Conservation (phyloP, 2,797 vertebrate genomes). For the Paguma larvata region DNA sequence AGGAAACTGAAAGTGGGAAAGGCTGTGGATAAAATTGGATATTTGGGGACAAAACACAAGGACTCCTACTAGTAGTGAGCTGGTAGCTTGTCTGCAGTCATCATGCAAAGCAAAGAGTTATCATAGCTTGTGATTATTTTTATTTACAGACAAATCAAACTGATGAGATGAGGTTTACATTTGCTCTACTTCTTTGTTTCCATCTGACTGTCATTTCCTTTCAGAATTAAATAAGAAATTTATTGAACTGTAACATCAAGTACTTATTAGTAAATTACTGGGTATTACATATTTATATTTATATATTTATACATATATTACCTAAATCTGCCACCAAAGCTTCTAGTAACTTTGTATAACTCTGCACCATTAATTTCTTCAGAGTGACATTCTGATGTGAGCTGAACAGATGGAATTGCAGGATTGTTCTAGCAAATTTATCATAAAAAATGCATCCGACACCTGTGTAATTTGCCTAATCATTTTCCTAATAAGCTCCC, state of each 20-base stretch:
- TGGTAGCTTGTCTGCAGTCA: slow-evolving; percentile 77
- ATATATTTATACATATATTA: slow-evolving; percentile 44
- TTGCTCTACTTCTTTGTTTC: slow-evolving; percentile 84
- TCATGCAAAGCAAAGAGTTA: slow-evolving; percentile 77
- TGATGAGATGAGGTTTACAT: slow-evolving; percentile 81
- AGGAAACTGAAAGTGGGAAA: neutral
- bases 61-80: slow-evolving; percentile 35
- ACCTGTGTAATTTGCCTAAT: slow-evolving; percentile 99
- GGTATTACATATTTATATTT: slow-evolving; percentile 82
- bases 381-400: slow-evolving; percentile 96
- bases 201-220: slow-evolving; percentile 84
- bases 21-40: neutral
- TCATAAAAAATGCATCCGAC: slow-evolving; percentile 99
- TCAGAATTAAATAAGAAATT: slow-evolving; percentile 86
- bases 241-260: slow-evolving; percentile 84
- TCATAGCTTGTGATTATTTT: slow-evolving; percentile 82
- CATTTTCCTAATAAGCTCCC: slow-evolving; percentile 99
- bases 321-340: slow-evolving; percentile 89
- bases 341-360: slow-evolving; percentile 91
- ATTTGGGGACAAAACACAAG: slow-evolving; percentile 56
- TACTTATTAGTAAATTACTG: slow-evolving; percentile 85
- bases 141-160: slow-evolving; percentile 84
- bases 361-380: slow-evolving; percentile 94
- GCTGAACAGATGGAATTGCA: slow-evolving; percentile 98
- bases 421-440: slow-evolving; percentile 98